Conservation (phyloP, 2,113 vertebrate species). For the Colius striatus region DNA sequence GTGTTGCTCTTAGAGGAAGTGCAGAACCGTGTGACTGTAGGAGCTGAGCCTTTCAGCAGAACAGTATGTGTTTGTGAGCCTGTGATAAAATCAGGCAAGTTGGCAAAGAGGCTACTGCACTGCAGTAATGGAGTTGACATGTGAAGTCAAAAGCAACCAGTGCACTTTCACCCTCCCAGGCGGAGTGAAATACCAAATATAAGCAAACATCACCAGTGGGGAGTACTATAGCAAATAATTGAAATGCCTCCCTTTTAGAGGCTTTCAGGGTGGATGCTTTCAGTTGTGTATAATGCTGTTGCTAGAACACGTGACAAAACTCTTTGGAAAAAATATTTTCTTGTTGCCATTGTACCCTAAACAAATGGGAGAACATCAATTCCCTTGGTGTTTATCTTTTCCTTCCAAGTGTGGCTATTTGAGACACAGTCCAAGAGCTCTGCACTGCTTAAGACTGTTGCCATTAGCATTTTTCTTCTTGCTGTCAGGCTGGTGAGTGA, state of each 20-base stretch:
- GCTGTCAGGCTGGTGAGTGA: background rate
- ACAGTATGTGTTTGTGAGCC: background rate
- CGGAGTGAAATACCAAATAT: background rate
- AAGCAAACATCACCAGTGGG: slow-evolving; percentile 10
- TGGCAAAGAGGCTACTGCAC: background rate
- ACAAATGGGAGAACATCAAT: background rate
- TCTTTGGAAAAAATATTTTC: slow-evolving; percentile 14
- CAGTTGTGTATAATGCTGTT: background rate
- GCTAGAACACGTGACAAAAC: background rate
- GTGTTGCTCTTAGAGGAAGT: background rate
- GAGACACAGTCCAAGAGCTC: background rate
- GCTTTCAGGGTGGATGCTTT: background rate
- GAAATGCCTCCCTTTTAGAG: slow-evolving; percentile 9
- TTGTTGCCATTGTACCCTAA: slow-evolving; percentile 10
- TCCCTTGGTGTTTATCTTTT: background rate
- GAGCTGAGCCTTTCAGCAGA: background rate
- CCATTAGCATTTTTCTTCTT: background rate
- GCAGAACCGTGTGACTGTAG: background rate
- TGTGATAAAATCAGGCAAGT: background rate
- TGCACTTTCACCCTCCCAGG: background rate
- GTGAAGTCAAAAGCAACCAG: background rate
- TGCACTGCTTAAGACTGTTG: background rate
- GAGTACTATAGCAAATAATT: slow-evolving; percentile 26
- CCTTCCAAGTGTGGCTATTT: background rate
- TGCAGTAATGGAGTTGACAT: background rate